Percentiles rank a stretch among this genome's conserved stretches.
Conservation (phyloP, 2,888 invertebrate species). For the Drosophila niveifrons region DNA sequence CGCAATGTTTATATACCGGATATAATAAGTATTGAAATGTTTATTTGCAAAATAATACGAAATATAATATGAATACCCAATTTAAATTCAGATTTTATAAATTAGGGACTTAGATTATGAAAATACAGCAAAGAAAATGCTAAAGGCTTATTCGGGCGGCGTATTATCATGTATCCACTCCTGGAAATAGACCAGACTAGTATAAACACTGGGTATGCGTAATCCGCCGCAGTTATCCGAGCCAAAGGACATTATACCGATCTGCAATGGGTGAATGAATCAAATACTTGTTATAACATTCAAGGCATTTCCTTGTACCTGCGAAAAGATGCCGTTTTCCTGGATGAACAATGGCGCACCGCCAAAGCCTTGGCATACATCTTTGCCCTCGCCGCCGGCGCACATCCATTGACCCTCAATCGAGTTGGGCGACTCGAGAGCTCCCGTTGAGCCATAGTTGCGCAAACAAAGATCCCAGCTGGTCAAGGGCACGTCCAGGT, state of each 20-base stretch:
- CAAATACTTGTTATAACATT: neutral
- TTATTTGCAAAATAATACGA: constrained; percentile 11
- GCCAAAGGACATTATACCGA: constrained; percentile 92
- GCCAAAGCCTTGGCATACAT: constrained; percentile 92
- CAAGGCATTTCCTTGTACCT: constrained; percentile 85
- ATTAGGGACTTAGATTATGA: constrained; percentile 39
- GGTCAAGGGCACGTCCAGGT: constrained; percentile 89
- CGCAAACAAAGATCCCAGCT: constrained; percentile 89
- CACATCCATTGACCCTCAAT: constrained; percentile 89
- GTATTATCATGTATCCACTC: constrained; percentile 92
- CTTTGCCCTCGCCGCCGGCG: constrained; percentile 91
- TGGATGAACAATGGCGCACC: constrained; percentile 90
- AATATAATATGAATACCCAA: constrained; percentile 3
- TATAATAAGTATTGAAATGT: constrained; percentile 17
- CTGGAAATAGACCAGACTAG: constrained; percentile 90
- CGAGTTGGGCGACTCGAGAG: constrained; percentile 86
- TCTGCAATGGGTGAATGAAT: constrained; percentile 84
- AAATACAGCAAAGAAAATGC: too few species aligned
- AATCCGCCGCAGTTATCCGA: constrained; percentile 91
- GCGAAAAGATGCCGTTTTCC: constrained; percentile 88
- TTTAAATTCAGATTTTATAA: constrained; percentile 12
- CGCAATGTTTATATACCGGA: neutral
- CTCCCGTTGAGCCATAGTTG: constrained; percentile 89
- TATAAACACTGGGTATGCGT: constrained; percentile 92
- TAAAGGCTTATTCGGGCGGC: constrained; percentile 84